Evolutionary conservation across 2,888 invertebrate genomes (phyloP).

Genomic region (Netelia virgata): DNA sequence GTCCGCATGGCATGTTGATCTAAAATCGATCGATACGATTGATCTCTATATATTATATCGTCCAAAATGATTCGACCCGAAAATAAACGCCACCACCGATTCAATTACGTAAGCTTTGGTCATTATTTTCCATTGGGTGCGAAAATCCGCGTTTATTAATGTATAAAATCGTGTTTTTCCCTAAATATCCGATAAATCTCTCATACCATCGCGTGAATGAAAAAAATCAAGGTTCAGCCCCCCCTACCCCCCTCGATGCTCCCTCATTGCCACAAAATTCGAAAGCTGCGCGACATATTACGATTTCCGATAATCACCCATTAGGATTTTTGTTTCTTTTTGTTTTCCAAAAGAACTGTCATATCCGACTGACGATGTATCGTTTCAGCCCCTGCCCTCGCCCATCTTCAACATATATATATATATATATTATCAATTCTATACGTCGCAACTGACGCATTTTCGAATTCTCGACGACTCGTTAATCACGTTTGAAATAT

Average conservation of each 20-base stretch:
- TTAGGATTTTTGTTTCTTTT: conserved; percentile 6
- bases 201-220: neutral
- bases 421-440: conserved; percentile 56
- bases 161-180: conserved; percentile 11
- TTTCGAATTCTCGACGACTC: conserved; percentile 29
- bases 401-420: conserved; percentile 32
- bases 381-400: neutral
- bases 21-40: conserved; percentile 8
- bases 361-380: conserved; percentile 10
- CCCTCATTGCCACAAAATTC: neutral
- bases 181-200: conserved; percentile 47
- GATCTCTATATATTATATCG: neutral
- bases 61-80: neutral
- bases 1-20: conserved; percentile 49
- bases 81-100: neutral
- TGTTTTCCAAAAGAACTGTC: neutral
- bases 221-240: neutral
- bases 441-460: conserved; percentile 28
- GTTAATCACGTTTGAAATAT: conserved; percentile 35
- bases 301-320: neutral
- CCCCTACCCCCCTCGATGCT: neutral
- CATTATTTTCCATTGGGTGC: conserved; percentile 13
- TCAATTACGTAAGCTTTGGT: neutral
- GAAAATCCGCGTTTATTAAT: conserved; percentile 9
- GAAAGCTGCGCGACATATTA: neutral